phyloP scores from a whole-genome alignment of 2,888 invertebrate genomes.

The Phyllotreta striolata region DNA sequence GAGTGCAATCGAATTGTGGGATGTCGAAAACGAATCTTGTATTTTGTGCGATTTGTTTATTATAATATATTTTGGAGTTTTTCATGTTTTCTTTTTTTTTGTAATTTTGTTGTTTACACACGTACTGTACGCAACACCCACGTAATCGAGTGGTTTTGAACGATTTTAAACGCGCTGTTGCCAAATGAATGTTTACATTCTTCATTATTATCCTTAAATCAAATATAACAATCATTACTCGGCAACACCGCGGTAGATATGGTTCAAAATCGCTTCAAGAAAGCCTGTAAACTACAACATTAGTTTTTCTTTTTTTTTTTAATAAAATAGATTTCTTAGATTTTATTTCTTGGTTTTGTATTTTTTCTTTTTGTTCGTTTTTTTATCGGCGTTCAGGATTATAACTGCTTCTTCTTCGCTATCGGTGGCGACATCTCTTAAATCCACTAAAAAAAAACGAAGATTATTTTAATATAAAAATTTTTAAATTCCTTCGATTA shows the following conservation, averaged over 20 bases:
- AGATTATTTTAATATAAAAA: conserved; percentile 6
- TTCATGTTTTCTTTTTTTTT: conserved; percentile 27
- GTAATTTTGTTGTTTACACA: too few relatives aligned
- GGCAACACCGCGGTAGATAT: too few relatives aligned
- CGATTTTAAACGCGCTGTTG: too few relatives aligned
- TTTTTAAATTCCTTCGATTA: not conserved
- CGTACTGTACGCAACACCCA: too few relatives aligned
- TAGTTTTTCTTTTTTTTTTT: too few relatives aligned
- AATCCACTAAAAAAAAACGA: conserved; percentile 46
- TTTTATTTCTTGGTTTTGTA: conserved; percentile 1
- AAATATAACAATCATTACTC: too few relatives aligned
- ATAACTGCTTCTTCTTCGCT: conserved; percentile 60
- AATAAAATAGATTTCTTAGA: not conserved
- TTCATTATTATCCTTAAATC: too few relatives aligned
- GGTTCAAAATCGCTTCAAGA: too few relatives aligned
- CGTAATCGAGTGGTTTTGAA: too few relatives aligned
- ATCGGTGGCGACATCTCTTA: conserved; percentile 47
- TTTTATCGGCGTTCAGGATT: conserved; percentile 52
- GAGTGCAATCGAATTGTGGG: conserved; percentile 32
- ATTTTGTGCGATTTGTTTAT: conserved; percentile 41
- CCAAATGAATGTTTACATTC: not conserved
- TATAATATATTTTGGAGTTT: conserved; percentile 38
- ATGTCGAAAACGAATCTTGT: conserved; percentile 15
- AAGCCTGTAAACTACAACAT: too few relatives aligned
- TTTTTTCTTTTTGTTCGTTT: conserved; percentile 25